Percentiles rank a stretch among this genome's conserved stretches.
Evolutionary conservation across 2,113 vertebrate species (phyloP).

Genomic region (Heterochromis multidens): DNA sequence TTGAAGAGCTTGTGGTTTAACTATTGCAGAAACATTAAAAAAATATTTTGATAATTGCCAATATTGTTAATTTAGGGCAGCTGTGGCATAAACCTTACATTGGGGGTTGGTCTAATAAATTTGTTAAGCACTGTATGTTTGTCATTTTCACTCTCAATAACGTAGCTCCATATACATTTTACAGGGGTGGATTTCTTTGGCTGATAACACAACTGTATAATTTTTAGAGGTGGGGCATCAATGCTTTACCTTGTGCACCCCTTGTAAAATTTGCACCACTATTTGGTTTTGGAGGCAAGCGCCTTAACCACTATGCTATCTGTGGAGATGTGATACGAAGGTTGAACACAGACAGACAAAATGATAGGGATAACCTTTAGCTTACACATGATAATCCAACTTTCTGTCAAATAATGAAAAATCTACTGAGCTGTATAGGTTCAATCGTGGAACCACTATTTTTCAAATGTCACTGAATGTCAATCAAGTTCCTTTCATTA

Average conservation of each 20-base stretch:
- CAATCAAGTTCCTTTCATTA: constrained; percentile 44
- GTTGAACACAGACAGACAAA: constrained; percentile 49
- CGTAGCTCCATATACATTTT: no score
- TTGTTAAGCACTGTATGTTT: no score
- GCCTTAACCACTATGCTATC: constrained; percentile 35
- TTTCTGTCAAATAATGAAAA: constrained; percentile 62
- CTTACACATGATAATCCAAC: constrained; percentile 62
- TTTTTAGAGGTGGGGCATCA: neutral
- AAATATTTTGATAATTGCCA: no score
- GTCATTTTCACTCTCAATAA: neutral
- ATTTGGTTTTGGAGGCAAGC: constrained; percentile 24
- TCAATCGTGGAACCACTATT: constrained; percentile 51
- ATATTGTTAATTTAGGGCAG: no score
- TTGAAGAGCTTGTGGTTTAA: no score
- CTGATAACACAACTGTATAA: neutral
- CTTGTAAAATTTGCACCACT: constrained; percentile 36
- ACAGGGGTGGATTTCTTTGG: neutral
- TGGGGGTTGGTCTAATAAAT: no score
- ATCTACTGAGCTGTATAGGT: constrained; percentile 32
- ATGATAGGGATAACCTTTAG: constrained; percentile 64
- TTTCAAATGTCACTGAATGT: constrained; percentile 55
- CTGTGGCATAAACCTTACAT: no score
- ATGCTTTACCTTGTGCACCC: constrained; percentile 22
- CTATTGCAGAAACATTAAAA: no score
- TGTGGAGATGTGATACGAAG: constrained; percentile 47